phyloP scores from a whole-genome alignment of 2,888 invertebrate genomes.

The Xylota segnis region DNA sequence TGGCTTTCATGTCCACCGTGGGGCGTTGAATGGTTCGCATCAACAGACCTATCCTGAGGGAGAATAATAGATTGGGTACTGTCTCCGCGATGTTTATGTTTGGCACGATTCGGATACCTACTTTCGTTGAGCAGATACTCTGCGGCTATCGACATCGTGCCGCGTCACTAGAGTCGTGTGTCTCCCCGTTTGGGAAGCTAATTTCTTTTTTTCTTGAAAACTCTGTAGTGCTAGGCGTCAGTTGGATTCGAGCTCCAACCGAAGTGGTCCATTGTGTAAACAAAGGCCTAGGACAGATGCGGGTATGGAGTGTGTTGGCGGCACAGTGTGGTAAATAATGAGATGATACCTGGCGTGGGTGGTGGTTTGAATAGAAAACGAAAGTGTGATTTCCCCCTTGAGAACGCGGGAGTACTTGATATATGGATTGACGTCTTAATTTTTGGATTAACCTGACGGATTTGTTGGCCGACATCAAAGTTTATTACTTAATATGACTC shows the following conservation, averaged over 20 bases:
- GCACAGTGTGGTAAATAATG: slow-evolving; percentile 18
- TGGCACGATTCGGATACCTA: slow-evolving; percentile 54
- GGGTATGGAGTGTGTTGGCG: slow-evolving; percentile 40
- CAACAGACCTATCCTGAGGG: slow-evolving; percentile 19
- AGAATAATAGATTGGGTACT: slow-evolving; percentile 30
- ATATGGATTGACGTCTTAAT: slow-evolving; percentile 53
- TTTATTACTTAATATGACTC: slow-evolving; percentile 27
- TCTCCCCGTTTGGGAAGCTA: slow-evolving; percentile 25
- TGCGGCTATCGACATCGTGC: slow-evolving; percentile 56
- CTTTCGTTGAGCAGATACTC: slow-evolving; percentile 44
- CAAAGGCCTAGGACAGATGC: neutral
- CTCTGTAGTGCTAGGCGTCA: neutral
- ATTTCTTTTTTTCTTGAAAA: slow-evolving; percentile 20
- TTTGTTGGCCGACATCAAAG: slow-evolving; percentile 50
- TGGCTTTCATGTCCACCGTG: slow-evolving; percentile 38
- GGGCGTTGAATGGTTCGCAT: slow-evolving; percentile 28
- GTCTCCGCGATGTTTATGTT: slow-evolving; percentile 28
- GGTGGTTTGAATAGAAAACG: slow-evolving; percentile 53
- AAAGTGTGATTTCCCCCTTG: slow-evolving; percentile 64
- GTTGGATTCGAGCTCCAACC: neutral
- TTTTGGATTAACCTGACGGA: slow-evolving; percentile 49
- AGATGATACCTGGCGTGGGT: slow-evolving; percentile 46
- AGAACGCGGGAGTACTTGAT: slow-evolving; percentile 32
- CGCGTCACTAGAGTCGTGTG: slow-evolving; percentile 33
- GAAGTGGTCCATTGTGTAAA: slow-evolving; percentile 27